Percentiles rank a stretch among this genome's conserved stretches.
These are phyloP conservation scores for Lordiphosa stackelbergi DNA, from an alignment of 1,140 invertebrate species.

Conservation along the genomic window DNA sequence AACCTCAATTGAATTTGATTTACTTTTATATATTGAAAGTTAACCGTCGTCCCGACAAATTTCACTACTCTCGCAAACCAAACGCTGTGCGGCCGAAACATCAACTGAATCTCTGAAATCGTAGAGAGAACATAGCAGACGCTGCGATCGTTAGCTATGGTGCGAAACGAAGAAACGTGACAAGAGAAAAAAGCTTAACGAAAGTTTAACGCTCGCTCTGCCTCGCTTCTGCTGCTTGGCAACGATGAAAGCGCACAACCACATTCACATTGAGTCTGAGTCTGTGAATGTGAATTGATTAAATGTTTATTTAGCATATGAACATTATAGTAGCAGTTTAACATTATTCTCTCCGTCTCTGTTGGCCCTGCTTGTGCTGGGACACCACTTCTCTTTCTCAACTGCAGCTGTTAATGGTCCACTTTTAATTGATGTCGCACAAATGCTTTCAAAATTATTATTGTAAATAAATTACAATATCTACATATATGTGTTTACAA, in stretches of 20 bases:
- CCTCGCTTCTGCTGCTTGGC: constrained; percentile 2
- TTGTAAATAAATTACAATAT: too few relatives aligned
- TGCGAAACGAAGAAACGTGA: constrained; percentile 5
- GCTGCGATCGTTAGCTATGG: neutral
- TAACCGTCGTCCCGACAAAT: constrained; percentile 7
- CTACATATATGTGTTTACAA: too few relatives aligned
- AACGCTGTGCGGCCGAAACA: constrained; percentile 31
- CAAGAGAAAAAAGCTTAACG: constrained; percentile 20
- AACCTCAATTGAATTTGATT: constrained; percentile 53
- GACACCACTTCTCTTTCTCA: constrained; percentile 14
- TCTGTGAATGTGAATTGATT: constrained; percentile 53
- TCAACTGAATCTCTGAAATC: constrained; percentile 14
- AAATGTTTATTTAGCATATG: constrained; percentile 62
- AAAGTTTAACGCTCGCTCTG: constrained; percentile 12
- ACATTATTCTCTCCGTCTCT: neutral
- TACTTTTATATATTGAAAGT: constrained; percentile 22
- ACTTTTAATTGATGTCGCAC: too few relatives aligned
- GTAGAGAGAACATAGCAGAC: constrained; percentile 5
- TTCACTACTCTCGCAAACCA: constrained; percentile 30
- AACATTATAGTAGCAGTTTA: constrained; percentile 4
- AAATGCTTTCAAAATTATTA: too few relatives aligned
- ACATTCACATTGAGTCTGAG: constrained; percentile 27
- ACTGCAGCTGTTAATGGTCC: too few relatives aligned
- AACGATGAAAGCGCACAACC: constrained; percentile 3
- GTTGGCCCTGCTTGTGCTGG: neutral